phyloP scores from a whole-genome alignment of 2,797 vertebrate genomes.

The Molossus molossus region DNA sequence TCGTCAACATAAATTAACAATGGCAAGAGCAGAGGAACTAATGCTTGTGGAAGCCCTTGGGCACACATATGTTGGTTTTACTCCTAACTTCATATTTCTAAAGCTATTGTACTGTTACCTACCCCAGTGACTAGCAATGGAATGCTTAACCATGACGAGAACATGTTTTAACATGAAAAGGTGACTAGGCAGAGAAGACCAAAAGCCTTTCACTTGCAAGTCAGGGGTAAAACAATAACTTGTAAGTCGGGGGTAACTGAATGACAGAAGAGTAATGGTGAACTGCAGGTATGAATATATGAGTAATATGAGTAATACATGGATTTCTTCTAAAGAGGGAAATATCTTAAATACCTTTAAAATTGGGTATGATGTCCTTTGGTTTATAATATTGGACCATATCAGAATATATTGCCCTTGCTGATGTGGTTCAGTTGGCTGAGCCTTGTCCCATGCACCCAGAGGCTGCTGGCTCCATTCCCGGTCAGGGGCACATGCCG shows the following conservation, averaged over 20 bases:
- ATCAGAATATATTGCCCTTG: background rate
- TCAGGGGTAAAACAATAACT: background rate
- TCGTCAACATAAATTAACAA: background rate
- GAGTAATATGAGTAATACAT: background rate
- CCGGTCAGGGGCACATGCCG: too few relatives aligned
- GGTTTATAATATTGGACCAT: background rate
- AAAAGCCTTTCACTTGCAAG: background rate
- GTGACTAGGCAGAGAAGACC: background rate
- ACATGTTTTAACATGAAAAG: constrained; percentile 15
- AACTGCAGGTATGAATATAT: background rate
- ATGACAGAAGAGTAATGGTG: background rate
- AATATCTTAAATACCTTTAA: background rate
- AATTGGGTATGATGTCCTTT: background rate
- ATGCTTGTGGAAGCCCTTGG: background rate
- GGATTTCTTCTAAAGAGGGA: background rate
- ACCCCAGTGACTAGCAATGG: background rate
- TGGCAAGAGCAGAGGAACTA: background rate
- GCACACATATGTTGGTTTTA: background rate
- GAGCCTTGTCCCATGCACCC: too few relatives aligned
- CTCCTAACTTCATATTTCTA: background rate
- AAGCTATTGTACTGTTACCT: background rate
- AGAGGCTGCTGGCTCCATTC: too few relatives aligned
- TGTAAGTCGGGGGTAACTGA: background rate
- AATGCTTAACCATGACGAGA: background rate
- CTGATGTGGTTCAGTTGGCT: too few relatives aligned